Evolutionary conservation across 1,140 invertebrate species (phyloP), one percentile per base, ranked within the genome.

Genomic region (Liolophura sinensis): DNA sequence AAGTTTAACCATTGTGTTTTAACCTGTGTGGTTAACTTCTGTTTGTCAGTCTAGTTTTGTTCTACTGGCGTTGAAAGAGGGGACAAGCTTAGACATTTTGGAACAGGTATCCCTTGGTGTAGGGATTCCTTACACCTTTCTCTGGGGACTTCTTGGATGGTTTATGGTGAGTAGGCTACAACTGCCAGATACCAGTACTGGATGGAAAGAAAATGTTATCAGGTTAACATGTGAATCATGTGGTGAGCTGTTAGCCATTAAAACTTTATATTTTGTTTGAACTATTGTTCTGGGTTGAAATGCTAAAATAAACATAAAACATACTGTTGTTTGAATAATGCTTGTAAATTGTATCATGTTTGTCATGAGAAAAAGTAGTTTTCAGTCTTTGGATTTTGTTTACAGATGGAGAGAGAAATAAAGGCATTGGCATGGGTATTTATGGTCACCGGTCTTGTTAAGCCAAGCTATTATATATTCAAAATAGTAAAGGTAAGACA

Each of bases 101-200:
- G 74, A 78, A 58, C 60, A 72, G 27, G 69, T 78, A 12, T 69
- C 69, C 0, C 59, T 81, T 12, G 64, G 65, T 60, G 64, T 81
- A 58, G 79, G 77, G 16, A 65, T 79, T 12, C 76, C 77, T 52
- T 77, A 71, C 56, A 74, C 76, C 6, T 24, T 81, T 12, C 12
- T 70, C 16, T 79, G 76, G 77, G 73, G 70, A 52, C 58, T 79
- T 14, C 65, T 77, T 27, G 79, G 79, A n/a, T 77, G 71, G 70
- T 16, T 78, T 52, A 67, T 69, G 59, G 76, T 80, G 65, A 73
- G 76, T 69, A n/a, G 12, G 24, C 24, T 57, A 58, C 51, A 54
- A 54, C 12, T n/a, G 3, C 12, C 24, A 20, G 51, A n/a, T 54
- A 7, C 24, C 7, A 54, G 51, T 5, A 12, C 18, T 54, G 12